Percentiles rank a stretch among this genome's conserved stretches.
Evolutionary conservation across 2,888 invertebrate genomes (phyloP).

Genomic region (Scaptomyza parva): DNA sequence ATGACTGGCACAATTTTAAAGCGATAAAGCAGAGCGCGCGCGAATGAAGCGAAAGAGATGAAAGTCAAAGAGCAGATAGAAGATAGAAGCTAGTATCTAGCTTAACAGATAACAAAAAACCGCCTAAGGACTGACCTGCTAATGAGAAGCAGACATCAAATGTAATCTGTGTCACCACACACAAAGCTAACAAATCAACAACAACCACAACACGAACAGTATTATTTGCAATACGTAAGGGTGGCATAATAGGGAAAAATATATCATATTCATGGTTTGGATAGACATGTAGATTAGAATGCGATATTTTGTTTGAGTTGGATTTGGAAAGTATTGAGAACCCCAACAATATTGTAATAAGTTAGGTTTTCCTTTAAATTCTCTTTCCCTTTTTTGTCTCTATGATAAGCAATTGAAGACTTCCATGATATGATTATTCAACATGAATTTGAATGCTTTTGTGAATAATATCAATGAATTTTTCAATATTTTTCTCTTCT

Average conservation of each 20-base stretch:
- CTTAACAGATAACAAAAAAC: slow-evolving; percentile 3
- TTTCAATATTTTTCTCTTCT: neutral
- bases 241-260: neutral
- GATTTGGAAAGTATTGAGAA: no score
- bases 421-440: neutral
- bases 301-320: no score
- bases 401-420: no score
- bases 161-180: slow-evolving; percentile 8
- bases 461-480: neutral
- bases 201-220: neutral
- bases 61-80: neutral
- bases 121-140: slow-evolving; percentile 62
- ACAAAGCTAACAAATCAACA: slow-evolving; percentile 14
- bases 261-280: neutral
- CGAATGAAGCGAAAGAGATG: slow-evolving; percentile 7
- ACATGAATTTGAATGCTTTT: neutral
- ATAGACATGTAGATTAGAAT: neutral
- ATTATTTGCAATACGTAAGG: neutral
- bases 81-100: neutral
- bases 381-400: neutral
- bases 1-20: slow-evolving; percentile 61
- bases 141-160: slow-evolving; percentile 48
- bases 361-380: no score
- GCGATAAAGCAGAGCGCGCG: slow-evolving; percentile 28
- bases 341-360: no score